Base-by-base conservation (phyloP, 2,113 vertebrate species). In the Cryptotis parvus region DNA sequence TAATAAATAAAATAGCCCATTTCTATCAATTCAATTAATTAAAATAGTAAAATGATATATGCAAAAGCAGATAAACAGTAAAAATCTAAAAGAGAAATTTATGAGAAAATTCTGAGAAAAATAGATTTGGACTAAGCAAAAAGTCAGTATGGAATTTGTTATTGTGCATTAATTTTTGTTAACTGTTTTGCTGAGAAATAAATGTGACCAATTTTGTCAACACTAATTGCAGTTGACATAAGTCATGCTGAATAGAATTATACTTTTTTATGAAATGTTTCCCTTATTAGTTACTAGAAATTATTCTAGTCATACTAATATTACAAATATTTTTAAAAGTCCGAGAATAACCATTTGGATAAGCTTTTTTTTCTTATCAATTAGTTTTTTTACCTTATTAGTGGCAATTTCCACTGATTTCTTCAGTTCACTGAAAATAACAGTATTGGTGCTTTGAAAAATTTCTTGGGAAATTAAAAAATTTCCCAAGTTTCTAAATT, bases 111-210 rank as follows among this genome's bases (percentile, higher is more conserved):
- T 49, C 45, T 49, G 14, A 49, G 14, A 2, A 49, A 49, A 49
- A 49, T 49, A 12, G 10, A 14, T 49, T 49, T 58, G 7, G 49
- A 86, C 79, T 79, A 94, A 78, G 58, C 33, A 82, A 85, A 91
- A 73, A n/a, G 35, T 63, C 55, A 81, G 39, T 55, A n/a, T 75
- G 22, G 55, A 73, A 77, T 84, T 86, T 90, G 39, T 73, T 77
- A 84, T 15, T 58, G 26, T 81, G 18, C 3, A 35, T 92, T 91
- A 37, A 27, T n/a, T 89, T 89, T 90, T 91, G 35, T 91, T 92
- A 85, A 90, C 92, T 83, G 27, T 84, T 94, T 94, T 73, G 39
- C 26, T 86, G 85, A 94, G 31, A 93, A 91, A 75, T 82, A 84
- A 92, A 73, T 78, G 35, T 49, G 35, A 9, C 10, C 90, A 87